Evolutionary conservation across 2,113 vertebrate genomes (phyloP).

Genomic region (Gasterosteus nipponicus): DNA sequence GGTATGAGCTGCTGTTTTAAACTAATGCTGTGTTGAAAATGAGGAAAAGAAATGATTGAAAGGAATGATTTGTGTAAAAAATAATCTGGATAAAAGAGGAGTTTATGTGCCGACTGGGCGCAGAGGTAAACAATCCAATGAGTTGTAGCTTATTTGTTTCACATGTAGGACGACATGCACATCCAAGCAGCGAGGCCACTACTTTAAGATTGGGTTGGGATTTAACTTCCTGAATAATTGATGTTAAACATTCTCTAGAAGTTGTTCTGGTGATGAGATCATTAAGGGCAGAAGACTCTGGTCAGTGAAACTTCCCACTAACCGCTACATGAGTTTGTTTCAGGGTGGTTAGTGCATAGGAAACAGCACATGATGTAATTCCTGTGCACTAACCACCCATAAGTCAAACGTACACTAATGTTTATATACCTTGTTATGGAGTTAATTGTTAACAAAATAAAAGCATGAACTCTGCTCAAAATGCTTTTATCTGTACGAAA

Average conservation of each 20-base stretch:
- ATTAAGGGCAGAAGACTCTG: neutral
- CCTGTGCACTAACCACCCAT: neutral
- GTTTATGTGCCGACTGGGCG: neutral
- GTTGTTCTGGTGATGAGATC: neutral
- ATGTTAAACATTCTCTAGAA: neutral
- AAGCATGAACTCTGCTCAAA: neutral
- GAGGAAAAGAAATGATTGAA: neutral
- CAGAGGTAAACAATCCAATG: slow-evolving; percentile 11
- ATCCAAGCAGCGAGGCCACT: neutral
- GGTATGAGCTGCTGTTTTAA: neutral
- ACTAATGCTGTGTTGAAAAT: neutral
- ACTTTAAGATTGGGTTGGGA: neutral
- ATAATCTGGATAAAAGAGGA: neutral
- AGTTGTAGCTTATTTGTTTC: slow-evolving; percentile 5
- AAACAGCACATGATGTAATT: neutral
- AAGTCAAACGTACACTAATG: neutral
- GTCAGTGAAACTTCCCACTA: slow-evolving; percentile 8
- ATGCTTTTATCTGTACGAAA: neutral
- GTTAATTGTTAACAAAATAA: neutral
- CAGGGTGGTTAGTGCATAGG: neutral
- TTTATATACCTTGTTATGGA: neutral
- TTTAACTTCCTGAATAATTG: neutral
- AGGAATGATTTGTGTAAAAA: no score
- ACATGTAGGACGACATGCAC: neutral
- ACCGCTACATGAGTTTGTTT: neutral